Base-by-base conservation (phyloP, 2,113 vertebrate species). In the Spermophilus dauricus region DNA sequence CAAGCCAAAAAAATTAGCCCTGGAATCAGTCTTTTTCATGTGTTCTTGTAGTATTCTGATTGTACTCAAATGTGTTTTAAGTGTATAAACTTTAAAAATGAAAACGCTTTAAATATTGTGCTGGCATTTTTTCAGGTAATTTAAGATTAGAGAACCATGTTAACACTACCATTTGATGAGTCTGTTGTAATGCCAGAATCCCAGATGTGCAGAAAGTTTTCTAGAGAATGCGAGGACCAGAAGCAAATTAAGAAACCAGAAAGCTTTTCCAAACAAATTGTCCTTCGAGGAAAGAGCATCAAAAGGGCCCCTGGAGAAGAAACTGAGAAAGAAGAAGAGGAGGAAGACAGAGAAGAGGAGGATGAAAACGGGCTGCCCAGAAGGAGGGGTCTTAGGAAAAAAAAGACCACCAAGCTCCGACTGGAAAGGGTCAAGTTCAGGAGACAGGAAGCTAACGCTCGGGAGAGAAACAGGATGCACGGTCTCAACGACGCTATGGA, bases 81-180 rank as follows among this genome's bases (percentile, higher is more conserved):
- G 89, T 98, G n/a, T 20, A 73, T 95, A 83, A 98, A 98, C 96
- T 98, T 98, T 67, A 91, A 94, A 98, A 98, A 98, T 95, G 88
- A 96, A 98, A 98, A 98, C 97, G 96, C 92, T 97, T 98, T 98
- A 98, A 98, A 98, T 95, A 94, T 97, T 98, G 97, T 99, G 97
- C 98, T 99, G 98, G 97, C 97, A 98, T 98, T 98, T 98, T 98
- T 99, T 98, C 99, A 99, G 99, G 98, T 99, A 97, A 98, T 98
- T 98, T 99, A 98, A 98, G 95, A 98, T 97, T 98, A 95, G 98
- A 99, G 99, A 99, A 99, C 99, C 99, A 99, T 99, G 99, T 98
- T 99, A 99, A 99, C 99, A 51, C 99, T 99, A 98, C 99, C 99
- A n/a, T 99, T 99, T 99, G 99, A 99, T 98, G 99, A 99, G 98